Conservation (phyloP, 2,113 vertebrate genomes). For the Cyanoderma ruficeps region DNA sequence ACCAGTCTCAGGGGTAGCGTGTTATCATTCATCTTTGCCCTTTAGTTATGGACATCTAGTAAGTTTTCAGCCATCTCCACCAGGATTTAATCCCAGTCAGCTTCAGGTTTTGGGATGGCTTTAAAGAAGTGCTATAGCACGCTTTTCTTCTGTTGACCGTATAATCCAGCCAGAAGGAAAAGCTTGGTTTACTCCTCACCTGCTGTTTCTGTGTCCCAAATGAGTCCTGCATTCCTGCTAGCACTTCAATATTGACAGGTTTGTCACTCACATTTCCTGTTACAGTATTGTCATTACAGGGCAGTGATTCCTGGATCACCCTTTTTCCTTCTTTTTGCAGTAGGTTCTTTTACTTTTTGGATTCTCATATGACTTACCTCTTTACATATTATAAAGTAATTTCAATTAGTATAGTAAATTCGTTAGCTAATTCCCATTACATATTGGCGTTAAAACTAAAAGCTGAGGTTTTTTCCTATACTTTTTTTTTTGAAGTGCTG, state of each 20-base stretch:
- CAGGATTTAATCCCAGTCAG: background rate
- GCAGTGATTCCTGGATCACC: background rate
- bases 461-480: background rate
- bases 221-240: background rate
- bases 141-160: background rate
- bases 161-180: background rate
- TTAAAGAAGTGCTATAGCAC: background rate
- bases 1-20: background rate
- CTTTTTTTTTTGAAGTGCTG: background rate
- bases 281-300: background rate
- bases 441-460: background rate
- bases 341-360: background rate
- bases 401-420: background rate
- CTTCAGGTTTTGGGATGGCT: background rate
- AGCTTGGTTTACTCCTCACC: background rate
- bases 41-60: conserved; percentile 29
- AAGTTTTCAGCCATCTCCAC: background rate
- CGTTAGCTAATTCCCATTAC: conserved; percentile 22
- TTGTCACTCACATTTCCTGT: background rate
- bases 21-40: conserved; percentile 32
- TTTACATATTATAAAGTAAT: conserved; percentile 1
- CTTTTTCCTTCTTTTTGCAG: background rate
- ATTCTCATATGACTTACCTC: background rate
- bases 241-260: fast-evolving
- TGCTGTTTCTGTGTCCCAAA: background rate